phyloP scores from a whole-genome alignment of 2,888 invertebrate genomes.

The Microplitis manilae region DNA sequence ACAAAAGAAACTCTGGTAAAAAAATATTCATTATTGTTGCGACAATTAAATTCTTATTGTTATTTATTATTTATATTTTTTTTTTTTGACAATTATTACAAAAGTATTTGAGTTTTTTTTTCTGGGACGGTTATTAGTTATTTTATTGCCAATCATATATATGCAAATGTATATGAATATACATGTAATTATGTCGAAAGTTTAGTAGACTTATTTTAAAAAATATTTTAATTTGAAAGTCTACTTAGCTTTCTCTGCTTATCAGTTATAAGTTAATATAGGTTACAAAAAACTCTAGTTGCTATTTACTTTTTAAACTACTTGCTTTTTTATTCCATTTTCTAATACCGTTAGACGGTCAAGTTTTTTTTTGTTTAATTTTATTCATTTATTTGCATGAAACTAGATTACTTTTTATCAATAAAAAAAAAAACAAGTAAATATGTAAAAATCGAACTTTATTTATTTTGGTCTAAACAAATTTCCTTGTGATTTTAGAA shows the following conservation, averaged over 20 bases:
- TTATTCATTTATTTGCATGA: background rate
- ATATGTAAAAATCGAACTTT: too few species aligned
- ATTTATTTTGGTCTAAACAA: too few species aligned
- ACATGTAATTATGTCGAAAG: background rate
- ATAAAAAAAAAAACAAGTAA: too few species aligned
- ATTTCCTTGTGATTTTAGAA: too few species aligned
- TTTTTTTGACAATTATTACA: background rate
- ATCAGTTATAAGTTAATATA: background rate
- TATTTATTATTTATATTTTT: background rate
- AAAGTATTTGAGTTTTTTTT: background rate
- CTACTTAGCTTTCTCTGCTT: background rate
- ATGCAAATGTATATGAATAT: background rate
- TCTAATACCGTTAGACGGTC: background rate
- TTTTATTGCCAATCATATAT: background rate
- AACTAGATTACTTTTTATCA: background rate
- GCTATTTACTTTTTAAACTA: background rate
- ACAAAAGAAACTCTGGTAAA: conserved; percentile 68
- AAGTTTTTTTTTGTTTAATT: background rate
- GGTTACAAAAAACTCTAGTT: background rate
- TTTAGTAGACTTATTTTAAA: background rate
- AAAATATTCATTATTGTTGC: background rate
- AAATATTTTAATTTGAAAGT: background rate
- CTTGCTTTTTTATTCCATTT: background rate
- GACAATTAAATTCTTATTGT: background rate
- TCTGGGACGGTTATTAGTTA: background rate